Evolutionary conservation across 2,888 invertebrate genomes (phyloP), one percentile per base, ranked within the genome.

Genomic region (Eremobia ochroleuca): DNA sequence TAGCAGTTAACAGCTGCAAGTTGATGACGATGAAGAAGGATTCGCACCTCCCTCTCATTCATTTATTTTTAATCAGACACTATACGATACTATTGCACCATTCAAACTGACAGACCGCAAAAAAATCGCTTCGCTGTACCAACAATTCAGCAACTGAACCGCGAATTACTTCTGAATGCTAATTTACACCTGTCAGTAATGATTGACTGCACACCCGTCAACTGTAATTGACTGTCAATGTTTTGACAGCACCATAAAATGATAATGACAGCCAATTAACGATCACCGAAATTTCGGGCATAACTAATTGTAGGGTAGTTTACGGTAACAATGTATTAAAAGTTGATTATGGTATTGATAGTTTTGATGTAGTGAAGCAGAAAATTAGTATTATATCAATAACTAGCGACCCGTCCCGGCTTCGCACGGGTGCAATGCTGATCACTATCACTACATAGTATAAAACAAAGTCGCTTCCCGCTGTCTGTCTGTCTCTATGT

Each of bases 221-320:
- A 86, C 86, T 83, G 86, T 88, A 84, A 91, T 90, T 86, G 83
- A 77, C 85, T 87, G 85, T 88, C 90, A 87, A 87, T 88, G 85
- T 88, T 90, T 86, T 85, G 80, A 85, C 87, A 77, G 74, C 61
- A 77, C 77, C 75, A 83, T 85, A 84, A 85, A 83, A 83, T 75
- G 70, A 75, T 83, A 88, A 89, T 86, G 82, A 86, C 82, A 82
- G 79, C 71, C 85, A 80, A 83, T 88, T 86, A 87, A 68, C 82
- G 83, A 79, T 79, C 78, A 81, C 71, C 70, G 68, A 79, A 81
- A 82, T 68, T 81, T 79, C 46, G 61, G 37, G 43, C 66, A 43
- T 73, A 79, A 49, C 74, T 87, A 87, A 87, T 86, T 87, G 73
- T 64, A 77, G 86, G 73, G 82, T 79, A 72, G 73, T 69, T 70